phyloP scores from a whole-genome alignment of 2,113 vertebrate species.

The Steatornis caripensis region DNA sequence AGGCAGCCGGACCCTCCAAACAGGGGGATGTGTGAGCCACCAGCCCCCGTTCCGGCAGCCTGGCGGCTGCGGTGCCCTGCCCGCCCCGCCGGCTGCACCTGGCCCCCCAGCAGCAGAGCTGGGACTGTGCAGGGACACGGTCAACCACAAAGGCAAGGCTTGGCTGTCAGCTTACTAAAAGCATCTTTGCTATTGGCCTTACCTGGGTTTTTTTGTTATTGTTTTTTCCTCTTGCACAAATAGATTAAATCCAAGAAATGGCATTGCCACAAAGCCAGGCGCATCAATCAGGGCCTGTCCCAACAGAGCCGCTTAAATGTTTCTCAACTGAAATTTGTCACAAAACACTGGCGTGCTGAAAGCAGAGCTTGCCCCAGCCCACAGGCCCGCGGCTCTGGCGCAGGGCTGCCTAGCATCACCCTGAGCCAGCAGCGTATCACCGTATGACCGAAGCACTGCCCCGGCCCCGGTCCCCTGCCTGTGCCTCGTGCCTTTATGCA shows the following conservation, averaged over 20 bases:
- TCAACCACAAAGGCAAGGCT: neutral
- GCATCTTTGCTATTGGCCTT: neutral
- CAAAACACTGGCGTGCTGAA: neutral
- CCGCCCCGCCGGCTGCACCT: neutral
- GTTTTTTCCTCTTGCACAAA: neutral
- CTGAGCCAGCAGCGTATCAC: neutral
- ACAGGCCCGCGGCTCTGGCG: accelerated
- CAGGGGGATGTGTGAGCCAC: neutral
- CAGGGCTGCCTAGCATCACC: neutral
- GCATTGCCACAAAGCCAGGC: neutral
- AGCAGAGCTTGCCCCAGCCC: neutral
- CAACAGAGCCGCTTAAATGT: accelerated
- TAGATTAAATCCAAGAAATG: neutral
- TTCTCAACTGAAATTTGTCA: neutral
- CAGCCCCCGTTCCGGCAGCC: neutral
- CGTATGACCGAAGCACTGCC: accelerated
- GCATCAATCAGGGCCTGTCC: neutral
- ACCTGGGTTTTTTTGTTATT: accelerated
- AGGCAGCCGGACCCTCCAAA: neutral
- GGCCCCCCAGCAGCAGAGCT: accelerated
- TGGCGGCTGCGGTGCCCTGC: neutral
- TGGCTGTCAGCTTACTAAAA: neutral
- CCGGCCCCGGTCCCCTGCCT: accelerated
- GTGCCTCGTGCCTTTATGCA: neutral
- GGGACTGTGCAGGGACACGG: neutral